A percentile compares a stretch with the other conserved stretches of the same genome.
Evolutionary conservation across 2,113 vertebrate genomes (phyloP).

Genomic region (Actenoides hombroni): DNA sequence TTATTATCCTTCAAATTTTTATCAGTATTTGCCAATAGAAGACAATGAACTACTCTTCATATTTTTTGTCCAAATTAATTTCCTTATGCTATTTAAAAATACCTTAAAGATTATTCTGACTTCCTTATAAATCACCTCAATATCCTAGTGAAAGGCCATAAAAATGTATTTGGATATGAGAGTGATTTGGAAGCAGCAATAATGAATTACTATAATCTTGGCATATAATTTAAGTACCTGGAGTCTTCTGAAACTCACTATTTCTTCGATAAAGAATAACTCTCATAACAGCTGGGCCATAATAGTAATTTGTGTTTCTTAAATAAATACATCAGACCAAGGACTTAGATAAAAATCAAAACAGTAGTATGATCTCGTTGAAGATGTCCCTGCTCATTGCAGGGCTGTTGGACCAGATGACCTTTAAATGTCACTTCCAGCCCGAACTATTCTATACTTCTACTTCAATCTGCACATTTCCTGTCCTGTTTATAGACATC

Average conservation of each 20-base stretch:
- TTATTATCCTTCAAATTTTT: not conserved
- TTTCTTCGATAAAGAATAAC: not conserved
- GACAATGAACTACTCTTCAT: not conserved
- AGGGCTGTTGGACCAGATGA: not conserved
- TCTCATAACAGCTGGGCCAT: not conserved
- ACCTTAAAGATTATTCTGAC: not conserved
- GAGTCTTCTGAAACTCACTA: not conserved
- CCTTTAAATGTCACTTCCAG: not conserved
- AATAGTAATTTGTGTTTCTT: not conserved
- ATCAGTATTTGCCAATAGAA: not conserved
- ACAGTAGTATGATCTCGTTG: not conserved
- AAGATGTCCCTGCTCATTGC: not conserved
- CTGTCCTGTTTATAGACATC: not conserved
- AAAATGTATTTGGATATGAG: not conserved
- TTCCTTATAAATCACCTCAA: not conserved
- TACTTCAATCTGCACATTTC: not conserved
- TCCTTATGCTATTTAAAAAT: constrained; percentile 1
- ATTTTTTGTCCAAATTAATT: not conserved
- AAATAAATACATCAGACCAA: not conserved
- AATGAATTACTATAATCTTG: not conserved
- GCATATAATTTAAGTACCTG: not conserved
- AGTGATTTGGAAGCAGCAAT: not conserved
- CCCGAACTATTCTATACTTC: not conserved
- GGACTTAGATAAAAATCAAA: not conserved
- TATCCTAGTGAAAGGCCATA: not conserved